Evolutionary conservation across 1,140 invertebrate species (phyloP), one percentile per base, ranked within the genome.

Genomic region (Glossosoma conforme): DNA sequence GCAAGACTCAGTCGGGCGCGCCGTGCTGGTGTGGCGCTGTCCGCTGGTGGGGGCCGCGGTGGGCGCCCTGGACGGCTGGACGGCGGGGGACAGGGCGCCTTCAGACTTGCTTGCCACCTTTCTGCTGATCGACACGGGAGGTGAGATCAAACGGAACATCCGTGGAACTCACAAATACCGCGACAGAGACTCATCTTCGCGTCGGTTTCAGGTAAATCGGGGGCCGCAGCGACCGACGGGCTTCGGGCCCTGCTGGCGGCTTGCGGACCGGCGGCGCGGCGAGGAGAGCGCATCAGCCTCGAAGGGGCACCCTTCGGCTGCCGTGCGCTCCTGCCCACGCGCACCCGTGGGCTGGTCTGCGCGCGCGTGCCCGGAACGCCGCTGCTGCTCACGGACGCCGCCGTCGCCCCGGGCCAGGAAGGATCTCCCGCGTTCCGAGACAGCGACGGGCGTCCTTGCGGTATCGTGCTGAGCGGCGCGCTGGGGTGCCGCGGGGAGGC

Each of bases 401-500:
- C 75, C 13, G 74, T 77, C 1, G 71, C 77, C 1, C 62, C 78
- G 0, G 77, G 79, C 38, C 77, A 72, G 18, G 80, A 83, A 62
- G 81, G 82, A 3, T 77, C 74, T 37, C 78, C 80, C 0, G 68
- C 80, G 8, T 80, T 74, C 51, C 60, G 66, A 17, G 61, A 66
- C 9, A 2, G 37, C 18, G 35, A 50, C 25, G 32, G 62, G 61
- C 25, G 60, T 60, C 38, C 55, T 72, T 59, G 76, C 33, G 81
- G 79, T 21, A 67, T 78, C 47, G 75, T 82, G 52, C 68, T 82
- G 25, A 77, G 75, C 41, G 68, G 76, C 52, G 65, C 79, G 54
- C 76, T 72, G 44, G 80, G 78, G 77, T 81, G 78, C 67, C 70
- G 72, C 11, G 75, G 76, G 8, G 81, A 82, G 65, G 77, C 77